These are phyloP conservation scores for Nasonovia ribisnigri DNA, from an alignment of 2,888 invertebrate genomes.

Conservation along the genomic window DNA sequence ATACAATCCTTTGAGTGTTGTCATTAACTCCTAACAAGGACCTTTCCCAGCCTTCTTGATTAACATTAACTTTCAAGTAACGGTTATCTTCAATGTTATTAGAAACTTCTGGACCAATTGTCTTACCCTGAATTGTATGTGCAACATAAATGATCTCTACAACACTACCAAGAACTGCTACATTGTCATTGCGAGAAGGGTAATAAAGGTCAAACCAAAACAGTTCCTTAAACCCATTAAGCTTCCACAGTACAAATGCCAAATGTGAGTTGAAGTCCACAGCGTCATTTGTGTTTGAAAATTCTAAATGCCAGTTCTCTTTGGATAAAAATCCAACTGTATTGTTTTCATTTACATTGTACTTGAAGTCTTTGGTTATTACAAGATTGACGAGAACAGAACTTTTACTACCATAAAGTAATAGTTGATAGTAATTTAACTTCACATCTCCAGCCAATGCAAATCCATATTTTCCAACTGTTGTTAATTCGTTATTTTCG, in stretches of 20 bases:
- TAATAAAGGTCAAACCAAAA: slow-evolving; percentile 58
- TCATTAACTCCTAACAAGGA: slow-evolving; percentile 45
- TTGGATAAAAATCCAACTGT: background rate
- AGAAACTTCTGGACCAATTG: slow-evolving; percentile 48
- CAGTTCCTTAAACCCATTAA: slow-evolving; percentile 36
- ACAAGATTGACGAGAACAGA: slow-evolving; percentile 18
- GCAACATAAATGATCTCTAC: slow-evolving; percentile 32
- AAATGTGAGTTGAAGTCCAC: slow-evolving; percentile 37
- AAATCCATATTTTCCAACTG: slow-evolving; percentile 53
- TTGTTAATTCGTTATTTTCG: background rate
- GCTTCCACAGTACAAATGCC: slow-evolving; percentile 48
- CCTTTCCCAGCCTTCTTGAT: slow-evolving; percentile 45
- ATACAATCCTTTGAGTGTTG: slow-evolving; percentile 32
- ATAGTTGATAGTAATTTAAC: slow-evolving; percentile 48
- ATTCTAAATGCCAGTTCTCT: slow-evolving; percentile 26
- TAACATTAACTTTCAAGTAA: slow-evolving; percentile 30
- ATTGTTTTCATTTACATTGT: slow-evolving; percentile 40
- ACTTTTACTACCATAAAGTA: slow-evolving; percentile 42
- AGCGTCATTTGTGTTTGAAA: slow-evolving; percentile 42
- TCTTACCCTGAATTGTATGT: slow-evolving; percentile 33
- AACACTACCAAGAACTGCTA: slow-evolving; percentile 40
- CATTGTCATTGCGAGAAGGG: slow-evolving; percentile 5
- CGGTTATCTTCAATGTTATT: slow-evolving; percentile 41
- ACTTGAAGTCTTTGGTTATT: slow-evolving; percentile 37
- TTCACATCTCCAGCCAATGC: slow-evolving; percentile 48